These are phyloP conservation scores for Gymnobelideus leadbeateri DNA, from an alignment of 2,113 vertebrate species.

Conservation along the genomic window DNA sequence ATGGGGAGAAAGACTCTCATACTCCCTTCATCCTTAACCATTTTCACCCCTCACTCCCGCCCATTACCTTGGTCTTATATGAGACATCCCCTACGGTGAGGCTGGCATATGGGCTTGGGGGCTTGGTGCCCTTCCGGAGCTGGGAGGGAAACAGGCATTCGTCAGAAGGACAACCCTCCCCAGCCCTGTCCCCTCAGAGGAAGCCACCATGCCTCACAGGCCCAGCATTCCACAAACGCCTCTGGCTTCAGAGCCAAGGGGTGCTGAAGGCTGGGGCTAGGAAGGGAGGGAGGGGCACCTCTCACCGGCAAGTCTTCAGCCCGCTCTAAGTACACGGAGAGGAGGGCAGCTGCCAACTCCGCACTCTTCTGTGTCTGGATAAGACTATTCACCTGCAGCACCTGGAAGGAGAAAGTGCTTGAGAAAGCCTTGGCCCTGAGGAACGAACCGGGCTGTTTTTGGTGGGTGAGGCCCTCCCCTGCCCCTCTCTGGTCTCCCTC, in stretches of 20 bases:
- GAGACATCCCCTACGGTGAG: conserved; percentile 84
- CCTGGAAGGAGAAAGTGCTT: conserved; percentile 76
- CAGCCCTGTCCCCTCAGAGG: background rate
- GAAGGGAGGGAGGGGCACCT: background rate
- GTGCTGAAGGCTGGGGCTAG: background rate
- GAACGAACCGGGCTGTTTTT: background rate
- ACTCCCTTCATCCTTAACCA: background rate
- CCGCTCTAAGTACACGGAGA: conserved; percentile 91
- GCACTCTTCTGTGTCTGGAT: conserved; percentile 89
- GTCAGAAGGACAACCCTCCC: background rate
- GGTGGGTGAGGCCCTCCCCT: background rate
- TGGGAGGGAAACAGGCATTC: conserved; percentile 68
- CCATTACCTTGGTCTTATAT: conserved; percentile 90
- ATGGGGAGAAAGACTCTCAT: background rate
- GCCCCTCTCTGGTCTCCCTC: background rate
- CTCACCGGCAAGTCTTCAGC: conserved; percentile 91
- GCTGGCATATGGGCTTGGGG: conserved; percentile 87
- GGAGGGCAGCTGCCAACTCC: conserved; percentile 87
- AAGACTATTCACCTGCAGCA: conserved; percentile 87
- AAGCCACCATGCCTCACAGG: too few species aligned
- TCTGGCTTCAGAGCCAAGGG: background rate
- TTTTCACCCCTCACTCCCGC: background rate
- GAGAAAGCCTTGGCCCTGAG: background rate
- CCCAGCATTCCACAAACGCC: background rate
- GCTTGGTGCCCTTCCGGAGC: conserved; percentile 92